A percentile compares a stretch with the other conserved stretches of the same genome.
Conservation (phyloP, 64 coral and sea anemone species). For the Montipora sp. region DNA sequence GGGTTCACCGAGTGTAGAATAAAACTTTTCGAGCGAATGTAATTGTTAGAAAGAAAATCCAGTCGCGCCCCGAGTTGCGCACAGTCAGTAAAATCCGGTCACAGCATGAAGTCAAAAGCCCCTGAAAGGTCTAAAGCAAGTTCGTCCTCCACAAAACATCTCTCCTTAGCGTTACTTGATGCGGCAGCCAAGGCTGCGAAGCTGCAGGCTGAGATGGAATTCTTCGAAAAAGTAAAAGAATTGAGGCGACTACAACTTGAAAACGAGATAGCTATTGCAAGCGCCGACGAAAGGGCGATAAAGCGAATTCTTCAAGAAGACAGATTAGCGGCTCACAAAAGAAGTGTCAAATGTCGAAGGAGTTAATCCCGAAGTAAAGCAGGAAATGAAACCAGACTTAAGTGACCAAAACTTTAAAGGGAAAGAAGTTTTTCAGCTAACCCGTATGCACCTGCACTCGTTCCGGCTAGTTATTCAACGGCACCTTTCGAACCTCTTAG, state of each 20-base stretch:
- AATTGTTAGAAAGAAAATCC: slow-evolving; percentile 7
- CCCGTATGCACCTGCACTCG: background rate
- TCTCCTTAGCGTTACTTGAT: background rate
- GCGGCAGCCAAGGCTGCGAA: slow-evolving; percentile 46
- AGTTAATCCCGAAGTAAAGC: background rate
- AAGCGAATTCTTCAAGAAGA: slow-evolving; percentile 14
- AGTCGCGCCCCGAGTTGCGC: background rate
- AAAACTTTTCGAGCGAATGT: slow-evolving; percentile 37
- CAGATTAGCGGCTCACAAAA: too few relatives aligned
- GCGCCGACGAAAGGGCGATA: slow-evolving; percentile 28
- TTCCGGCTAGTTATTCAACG: background rate
- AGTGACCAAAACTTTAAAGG: too few relatives aligned
- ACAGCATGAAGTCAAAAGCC: background rate
- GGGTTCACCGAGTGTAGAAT: background rate
- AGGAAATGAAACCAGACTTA: background rate
- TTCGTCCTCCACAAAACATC: background rate
- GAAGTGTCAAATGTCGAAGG: background rate
- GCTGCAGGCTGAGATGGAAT: slow-evolving; percentile 39
- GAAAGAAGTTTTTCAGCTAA: background rate
- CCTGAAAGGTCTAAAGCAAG: slow-evolving; percentile 2
- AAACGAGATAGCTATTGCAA: slow-evolving; percentile 38
- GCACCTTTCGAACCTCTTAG: too few relatives aligned
- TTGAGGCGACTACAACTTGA: slow-evolving; percentile 47
- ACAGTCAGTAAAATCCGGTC: too few relatives aligned
- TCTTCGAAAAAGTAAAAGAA: slow-evolving; percentile 23